Evolutionary conservation across 2,888 invertebrate species (phyloP).

Genomic region (Drosophila flavopinicola): DNA sequence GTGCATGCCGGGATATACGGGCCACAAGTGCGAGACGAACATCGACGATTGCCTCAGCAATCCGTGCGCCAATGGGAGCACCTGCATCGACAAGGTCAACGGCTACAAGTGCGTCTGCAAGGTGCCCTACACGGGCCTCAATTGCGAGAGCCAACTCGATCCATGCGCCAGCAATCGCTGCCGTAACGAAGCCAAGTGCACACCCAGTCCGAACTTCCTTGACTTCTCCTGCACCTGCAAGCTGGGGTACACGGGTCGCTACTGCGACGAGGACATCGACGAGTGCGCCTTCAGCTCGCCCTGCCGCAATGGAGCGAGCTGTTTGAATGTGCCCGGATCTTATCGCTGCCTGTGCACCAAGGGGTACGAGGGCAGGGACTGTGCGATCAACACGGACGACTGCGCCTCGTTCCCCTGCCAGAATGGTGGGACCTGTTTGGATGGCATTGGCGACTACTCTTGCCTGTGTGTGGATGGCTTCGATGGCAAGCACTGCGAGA

Average conservation of each 20-base stretch:
- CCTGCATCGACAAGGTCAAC: constrained; percentile 95
- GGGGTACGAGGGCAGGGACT: constrained; percentile 96
- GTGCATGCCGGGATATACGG: constrained; percentile 91
- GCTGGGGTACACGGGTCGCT: constrained; percentile 93
- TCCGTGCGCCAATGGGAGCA: constrained; percentile 94
- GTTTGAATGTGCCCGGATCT: constrained; percentile 93
- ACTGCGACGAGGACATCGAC: constrained; percentile 96
- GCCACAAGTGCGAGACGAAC: constrained; percentile 94
- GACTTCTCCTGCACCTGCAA: constrained; percentile 96
- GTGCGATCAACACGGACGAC: constrained; percentile 96
- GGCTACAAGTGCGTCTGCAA: constrained; percentile 96
- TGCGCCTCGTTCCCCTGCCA: constrained; percentile 95
- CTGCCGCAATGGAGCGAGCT: constrained; percentile 96
- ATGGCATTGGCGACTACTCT: constrained; percentile 95
- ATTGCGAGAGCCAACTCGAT: constrained; percentile 95
- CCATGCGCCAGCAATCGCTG: constrained; percentile 96
- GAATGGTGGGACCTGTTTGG: constrained; percentile 96
- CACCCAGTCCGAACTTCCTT: constrained; percentile 93
- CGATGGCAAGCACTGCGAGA: constrained; percentile 95
- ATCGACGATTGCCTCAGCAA: constrained; percentile 95
- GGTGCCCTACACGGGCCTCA: constrained; percentile 93
- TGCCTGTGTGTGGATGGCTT: constrained; percentile 96
- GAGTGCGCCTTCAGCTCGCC: constrained; percentile 93
- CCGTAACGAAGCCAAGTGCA: constrained; percentile 95
- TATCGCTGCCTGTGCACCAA: constrained; percentile 94